Conservation (phyloP, 2,113 vertebrate species). For the Hassar affinis region DNA sequence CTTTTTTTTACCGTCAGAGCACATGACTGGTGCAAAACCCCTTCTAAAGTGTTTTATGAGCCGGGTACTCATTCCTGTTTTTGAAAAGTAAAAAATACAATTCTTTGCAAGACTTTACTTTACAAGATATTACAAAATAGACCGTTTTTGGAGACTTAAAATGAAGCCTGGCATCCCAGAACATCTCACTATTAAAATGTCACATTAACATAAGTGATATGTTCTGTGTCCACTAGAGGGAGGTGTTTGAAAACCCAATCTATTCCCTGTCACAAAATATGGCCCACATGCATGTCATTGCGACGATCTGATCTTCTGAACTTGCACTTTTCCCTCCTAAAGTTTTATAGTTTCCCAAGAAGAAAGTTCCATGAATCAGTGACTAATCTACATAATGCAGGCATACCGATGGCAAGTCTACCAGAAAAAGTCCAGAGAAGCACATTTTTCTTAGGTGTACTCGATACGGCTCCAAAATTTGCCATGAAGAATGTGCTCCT, state of each 20-base stretch:
- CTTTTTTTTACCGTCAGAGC: no score
- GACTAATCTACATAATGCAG: not conserved
- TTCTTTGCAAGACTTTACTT: no score
- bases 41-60: no score
- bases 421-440: not conserved
- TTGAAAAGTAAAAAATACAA: no score
- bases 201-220: not conserved
- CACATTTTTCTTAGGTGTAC: not conserved
- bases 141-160: no score
- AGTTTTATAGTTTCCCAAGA: not conserved
- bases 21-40: no score
- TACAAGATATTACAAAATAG: no score
- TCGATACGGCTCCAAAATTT: not conserved
- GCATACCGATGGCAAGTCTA: not conserved
- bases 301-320: not conserved
- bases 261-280: slow-evolving; percentile 29
- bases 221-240: slow-evolving; percentile 68
- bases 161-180: not conserved
- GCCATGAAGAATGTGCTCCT: not conserved
- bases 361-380: not conserved
- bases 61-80: no score
- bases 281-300: not conserved
- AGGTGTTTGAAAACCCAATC: slow-evolving; percentile 67
- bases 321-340: not conserved
- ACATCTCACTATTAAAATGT: not conserved